Percentiles rank a stretch among this genome's conserved stretches.
These are phyloP conservation scores for Lasius fuliginosus DNA, from an alignment of 2,888 invertebrate genomes.

Conservation along the genomic window DNA sequence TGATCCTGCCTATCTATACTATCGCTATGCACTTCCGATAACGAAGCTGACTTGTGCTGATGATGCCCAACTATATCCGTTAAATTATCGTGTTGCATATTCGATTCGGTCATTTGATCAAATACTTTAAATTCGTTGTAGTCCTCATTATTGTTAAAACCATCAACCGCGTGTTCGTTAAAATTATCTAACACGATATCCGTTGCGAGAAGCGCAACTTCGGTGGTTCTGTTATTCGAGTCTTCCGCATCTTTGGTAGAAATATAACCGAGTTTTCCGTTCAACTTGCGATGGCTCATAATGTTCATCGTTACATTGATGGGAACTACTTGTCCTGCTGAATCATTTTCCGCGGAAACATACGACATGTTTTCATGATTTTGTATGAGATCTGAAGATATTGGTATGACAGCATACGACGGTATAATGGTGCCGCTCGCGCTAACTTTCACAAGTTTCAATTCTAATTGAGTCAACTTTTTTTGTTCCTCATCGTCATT, in stretches of 20 bases:
- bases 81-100: slow-evolving; percentile 54
- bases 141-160: slow-evolving; percentile 70
- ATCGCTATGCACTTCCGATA: slow-evolving; percentile 22
- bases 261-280: slow-evolving; percentile 65
- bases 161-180: slow-evolving; percentile 65
- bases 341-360: slow-evolving; percentile 69
- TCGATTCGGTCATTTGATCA: slow-evolving; percentile 53
- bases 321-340: slow-evolving; percentile 57
- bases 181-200: slow-evolving; percentile 71
- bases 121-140: slow-evolving; percentile 77
- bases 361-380: slow-evolving; percentile 72
- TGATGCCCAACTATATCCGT: slow-evolving; percentile 31
- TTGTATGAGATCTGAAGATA: slow-evolving; percentile 71
- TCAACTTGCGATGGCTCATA: slow-evolving; percentile 60
- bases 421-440: slow-evolving; percentile 64
- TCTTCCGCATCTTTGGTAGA: slow-evolving; percentile 53
- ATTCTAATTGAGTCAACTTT: slow-evolving; percentile 60
- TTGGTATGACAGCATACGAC: slow-evolving; percentile 78
- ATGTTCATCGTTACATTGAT: slow-evolving; percentile 68
- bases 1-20: slow-evolving; percentile 16
- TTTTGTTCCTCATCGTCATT: slow-evolving; percentile 66
- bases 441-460: slow-evolving; percentile 55
- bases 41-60: slow-evolving; percentile 52
- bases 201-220: slow-evolving; percentile 64
- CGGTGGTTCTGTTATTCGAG: slow-evolving; percentile 42